Conservation (phyloP, 2,113 vertebrate species). For the Megalops atlanticus region DNA sequence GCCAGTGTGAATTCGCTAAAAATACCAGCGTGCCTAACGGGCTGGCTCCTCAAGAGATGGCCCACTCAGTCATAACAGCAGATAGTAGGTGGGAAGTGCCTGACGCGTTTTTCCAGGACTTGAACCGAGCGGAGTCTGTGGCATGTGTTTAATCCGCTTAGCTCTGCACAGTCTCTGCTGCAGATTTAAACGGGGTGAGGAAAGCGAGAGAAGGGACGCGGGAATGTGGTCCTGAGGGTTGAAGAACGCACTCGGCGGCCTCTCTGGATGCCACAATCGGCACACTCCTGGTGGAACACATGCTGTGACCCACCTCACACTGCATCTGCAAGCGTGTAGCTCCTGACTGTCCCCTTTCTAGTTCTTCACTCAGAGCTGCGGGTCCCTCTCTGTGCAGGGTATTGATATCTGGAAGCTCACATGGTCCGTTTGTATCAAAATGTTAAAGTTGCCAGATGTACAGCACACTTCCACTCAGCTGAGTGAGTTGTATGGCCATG, state of each 20-base stretch:
- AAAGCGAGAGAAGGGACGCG: too few species aligned
- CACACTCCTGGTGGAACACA: neutral
- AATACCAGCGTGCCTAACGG: conserved; percentile 3
- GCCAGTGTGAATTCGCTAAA: conserved; percentile 8
- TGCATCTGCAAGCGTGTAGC: neutral
- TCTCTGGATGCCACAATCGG: neutral
- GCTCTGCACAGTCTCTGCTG: too few species aligned
- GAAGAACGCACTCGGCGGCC: neutral
- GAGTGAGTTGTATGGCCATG: neutral
- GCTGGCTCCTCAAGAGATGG: conserved; percentile 11
- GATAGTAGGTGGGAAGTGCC: neutral
- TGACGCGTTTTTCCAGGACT: neutral
- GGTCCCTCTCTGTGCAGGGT: neutral
- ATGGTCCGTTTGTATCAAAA: neutral
- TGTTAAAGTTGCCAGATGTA: neutral
- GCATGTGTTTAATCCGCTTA: neutral
- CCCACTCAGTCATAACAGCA: neutral
- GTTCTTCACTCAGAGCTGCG: neutral
- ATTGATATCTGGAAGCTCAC: neutral
- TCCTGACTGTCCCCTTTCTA: neutral
- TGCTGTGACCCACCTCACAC: conserved; percentile 1
- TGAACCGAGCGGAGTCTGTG: neutral
- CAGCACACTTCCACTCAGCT: neutral
- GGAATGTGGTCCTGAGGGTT: neutral
- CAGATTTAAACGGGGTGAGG: too few species aligned